Base-by-base conservation (phyloP, 2,797 vertebrate genomes). In the Echeneis naucrates region DNA sequence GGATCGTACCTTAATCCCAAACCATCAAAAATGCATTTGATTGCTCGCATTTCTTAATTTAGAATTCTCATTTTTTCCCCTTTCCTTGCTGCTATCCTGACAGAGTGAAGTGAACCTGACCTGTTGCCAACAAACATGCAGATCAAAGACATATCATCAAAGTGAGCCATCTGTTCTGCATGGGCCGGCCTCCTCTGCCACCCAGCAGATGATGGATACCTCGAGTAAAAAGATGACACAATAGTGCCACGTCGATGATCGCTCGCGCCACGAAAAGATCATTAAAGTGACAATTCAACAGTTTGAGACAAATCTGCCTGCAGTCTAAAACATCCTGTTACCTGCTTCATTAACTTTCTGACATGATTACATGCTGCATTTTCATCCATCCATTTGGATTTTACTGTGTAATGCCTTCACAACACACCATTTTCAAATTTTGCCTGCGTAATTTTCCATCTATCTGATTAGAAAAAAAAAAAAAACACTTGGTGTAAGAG, bases 71-170 rank as follows among this genome's bases (percentile, higher is more conserved):
- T 35, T 17, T 13, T 23, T 58, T 55, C 6, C 30, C 6, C 30
- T 30, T 73, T 52, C 23, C 65, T 52, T 33, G 30, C 70, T 3
- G 1, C 68, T 81, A 68, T 70, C 62, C 63, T 82, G 76, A 80
- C 77, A 61, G 69, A 74, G 68, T 56, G 21, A 26, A 23, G 12
- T 57, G 72, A 17, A 59, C 58, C 71, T 37, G 82, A 71, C 61
- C 51, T 21, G 45, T 40, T 77, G 79, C 85, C 86, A 87, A 52
- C 71, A 56, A 67, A 47, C 65, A 55, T 53, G 53, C 81, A 88
- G 88, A 88, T 91, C 88, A 92, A 89, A 92, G 84, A 54, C 65
- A 30, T 80, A 88, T 78, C 84, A 86, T 90, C 86, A 89, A 80
- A 88, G 86, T 66, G 38, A 70, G 61, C 88, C 85, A 89, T 89